Conservation (phyloP, 2,797 vertebrate species). For the Lagocephalus sceleratus region DNA sequence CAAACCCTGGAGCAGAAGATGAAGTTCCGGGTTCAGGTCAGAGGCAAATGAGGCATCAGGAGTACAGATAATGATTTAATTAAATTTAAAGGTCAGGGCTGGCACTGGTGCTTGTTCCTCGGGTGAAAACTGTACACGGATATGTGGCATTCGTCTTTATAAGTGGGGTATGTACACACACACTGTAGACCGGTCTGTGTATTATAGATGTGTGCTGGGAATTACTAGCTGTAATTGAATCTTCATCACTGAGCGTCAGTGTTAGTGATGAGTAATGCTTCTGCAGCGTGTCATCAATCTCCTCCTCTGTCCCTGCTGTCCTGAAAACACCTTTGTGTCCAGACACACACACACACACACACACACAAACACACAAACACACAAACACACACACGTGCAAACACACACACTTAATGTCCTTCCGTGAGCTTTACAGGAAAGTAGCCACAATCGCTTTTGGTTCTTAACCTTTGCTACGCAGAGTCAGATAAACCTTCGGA, state of each 20-base stretch:
- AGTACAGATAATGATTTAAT: no score
- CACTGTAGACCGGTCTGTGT: background rate
- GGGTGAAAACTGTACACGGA: background rate
- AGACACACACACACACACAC: background rate
- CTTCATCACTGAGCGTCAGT: slow-evolving; percentile 31
- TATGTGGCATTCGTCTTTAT: slow-evolving; percentile 11
- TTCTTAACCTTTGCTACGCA: slow-evolving; percentile 13
- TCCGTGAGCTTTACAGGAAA: no score
- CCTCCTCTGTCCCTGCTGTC: slow-evolving; percentile 37
- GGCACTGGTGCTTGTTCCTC: no score
- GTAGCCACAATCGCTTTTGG: no score
- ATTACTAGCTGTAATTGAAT: slow-evolving; percentile 27
- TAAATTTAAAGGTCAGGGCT: no score
- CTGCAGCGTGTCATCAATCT: slow-evolving; percentile 46
- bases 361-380: no score
- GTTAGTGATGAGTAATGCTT: slow-evolving; percentile 28
- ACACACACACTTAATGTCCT: no score
- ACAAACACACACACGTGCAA: background rate
- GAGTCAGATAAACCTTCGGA: background rate
- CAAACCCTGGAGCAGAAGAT: no score
- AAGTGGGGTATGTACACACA: background rate
- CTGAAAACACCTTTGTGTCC: slow-evolving; percentile 36
- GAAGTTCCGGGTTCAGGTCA: no score
- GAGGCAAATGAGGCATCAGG: no score
- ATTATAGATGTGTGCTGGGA: slow-evolving; percentile 5